Percentiles rank a stretch among this genome's conserved stretches.
Conservation (phyloP, 2,797 vertebrate genomes). For the Xenopus petersii region DNA sequence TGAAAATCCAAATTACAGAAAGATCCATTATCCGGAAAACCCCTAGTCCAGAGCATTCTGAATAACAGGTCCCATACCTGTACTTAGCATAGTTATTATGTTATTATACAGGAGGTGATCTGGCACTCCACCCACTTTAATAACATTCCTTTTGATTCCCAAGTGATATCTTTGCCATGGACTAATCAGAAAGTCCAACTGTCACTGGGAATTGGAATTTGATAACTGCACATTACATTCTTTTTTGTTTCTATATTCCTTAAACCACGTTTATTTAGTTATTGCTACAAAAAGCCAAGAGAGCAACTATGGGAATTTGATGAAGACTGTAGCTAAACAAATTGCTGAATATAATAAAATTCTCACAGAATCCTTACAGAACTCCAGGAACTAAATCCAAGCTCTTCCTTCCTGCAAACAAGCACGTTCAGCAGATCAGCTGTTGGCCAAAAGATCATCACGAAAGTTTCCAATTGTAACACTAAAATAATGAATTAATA, state of each 20-base stretch:
- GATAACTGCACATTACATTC: neutral
- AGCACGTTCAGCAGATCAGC: conserved; percentile 23
- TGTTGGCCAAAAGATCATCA: neutral
- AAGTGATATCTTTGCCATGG: no score
- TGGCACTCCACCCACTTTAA: no score
- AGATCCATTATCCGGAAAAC: no score
- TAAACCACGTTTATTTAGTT: conserved; percentile 74
- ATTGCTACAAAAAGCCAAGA: conserved; percentile 90
- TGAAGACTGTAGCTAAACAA: conserved; percentile 77
- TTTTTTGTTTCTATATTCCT: conserved; percentile 54
- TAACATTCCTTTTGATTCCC: no score
- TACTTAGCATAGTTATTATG: no score
- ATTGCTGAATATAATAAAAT: conserved; percentile 85
- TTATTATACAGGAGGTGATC: no score
- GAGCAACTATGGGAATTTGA: conserved; percentile 80
- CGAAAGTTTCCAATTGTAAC: neutral
- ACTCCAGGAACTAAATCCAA: conserved; percentile 69
- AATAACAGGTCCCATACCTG: no score
- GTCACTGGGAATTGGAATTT: no score
- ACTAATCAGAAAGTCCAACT: no score
- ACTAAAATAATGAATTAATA: no score
- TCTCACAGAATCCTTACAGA: conserved; percentile 79
- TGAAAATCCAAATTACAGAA: no score
- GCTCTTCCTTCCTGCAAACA: conserved; percentile 53
- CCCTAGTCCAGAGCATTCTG: no score